Percentiles rank a stretch among this genome's conserved stretches.
Conservation (phyloP, 2,113 vertebrate species). For the Rostratula benghalensis region DNA sequence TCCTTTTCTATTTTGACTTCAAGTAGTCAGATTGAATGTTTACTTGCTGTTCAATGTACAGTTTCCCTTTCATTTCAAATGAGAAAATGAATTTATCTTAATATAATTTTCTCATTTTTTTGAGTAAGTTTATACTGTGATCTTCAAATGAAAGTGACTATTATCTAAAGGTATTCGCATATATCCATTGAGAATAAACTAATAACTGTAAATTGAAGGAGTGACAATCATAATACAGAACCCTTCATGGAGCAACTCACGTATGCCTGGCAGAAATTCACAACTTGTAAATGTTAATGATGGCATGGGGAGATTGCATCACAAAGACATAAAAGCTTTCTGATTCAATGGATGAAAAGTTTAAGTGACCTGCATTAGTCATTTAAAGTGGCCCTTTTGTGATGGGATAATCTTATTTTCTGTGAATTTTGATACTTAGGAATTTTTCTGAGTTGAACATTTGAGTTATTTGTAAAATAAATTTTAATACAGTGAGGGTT, state of each 20-base stretch:
- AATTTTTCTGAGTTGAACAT: neutral
- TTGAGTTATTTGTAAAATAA: neutral
- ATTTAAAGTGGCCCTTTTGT: neutral
- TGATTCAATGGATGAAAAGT: neutral
- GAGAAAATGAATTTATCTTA: neutral
- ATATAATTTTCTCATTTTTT: neutral
- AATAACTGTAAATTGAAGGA: neutral
- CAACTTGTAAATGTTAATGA: neutral
- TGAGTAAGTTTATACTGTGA: neutral
- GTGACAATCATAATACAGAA: neutral
- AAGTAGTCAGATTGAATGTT: neutral
- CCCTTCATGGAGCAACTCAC: neutral
- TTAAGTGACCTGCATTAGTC: neutral
- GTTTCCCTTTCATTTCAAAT: neutral
- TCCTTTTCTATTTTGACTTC: neutral
- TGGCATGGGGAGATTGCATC: neutral
- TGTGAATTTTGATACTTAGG: neutral
- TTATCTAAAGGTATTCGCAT: neutral
- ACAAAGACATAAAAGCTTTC: neutral
- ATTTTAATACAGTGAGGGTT: neutral
- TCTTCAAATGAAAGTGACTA: neutral
- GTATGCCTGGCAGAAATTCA: neutral
- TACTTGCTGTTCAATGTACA: rapidly evolving
- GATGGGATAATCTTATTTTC: neutral
- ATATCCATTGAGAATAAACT: neutral